Conservation (phyloP, 37 sponge, comb jelly and placozoan species). For the Crambe crambe region DNA sequence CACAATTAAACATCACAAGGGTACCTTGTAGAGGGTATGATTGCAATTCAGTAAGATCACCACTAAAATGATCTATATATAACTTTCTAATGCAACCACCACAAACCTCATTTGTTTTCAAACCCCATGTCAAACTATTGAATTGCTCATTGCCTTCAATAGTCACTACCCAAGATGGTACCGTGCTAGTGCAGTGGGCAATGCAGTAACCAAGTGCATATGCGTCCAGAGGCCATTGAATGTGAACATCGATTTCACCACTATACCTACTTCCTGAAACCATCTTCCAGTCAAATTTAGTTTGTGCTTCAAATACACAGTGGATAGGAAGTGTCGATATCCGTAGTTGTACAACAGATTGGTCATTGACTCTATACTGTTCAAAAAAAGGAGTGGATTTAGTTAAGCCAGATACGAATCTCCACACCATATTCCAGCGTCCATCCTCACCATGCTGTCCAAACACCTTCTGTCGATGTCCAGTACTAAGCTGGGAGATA, state of each 20-base stretch:
- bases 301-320: slow-evolving; percentile 46
- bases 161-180: neutral
- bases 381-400: neutral
- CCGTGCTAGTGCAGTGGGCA: neutral
- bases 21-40: neutral
- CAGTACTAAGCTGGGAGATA: slow-evolving; percentile 13
- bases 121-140: neutral
- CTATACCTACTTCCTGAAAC: neutral
- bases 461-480: neutral
- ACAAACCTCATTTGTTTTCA: neutral
- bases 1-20: neutral
- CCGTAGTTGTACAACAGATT: neutral
- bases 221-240: neutral
- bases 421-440: slow-evolving; percentile 8
- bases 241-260: neutral
- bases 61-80: neutral
- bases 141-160: neutral
- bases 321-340: neutral
- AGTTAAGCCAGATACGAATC: slow-evolving; percentile 43
- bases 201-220: slow-evolving; percentile 26
- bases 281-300: neutral
- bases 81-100: neutral
- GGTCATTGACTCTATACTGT: neutral
- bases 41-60: neutral
- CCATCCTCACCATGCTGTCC: neutral